Evolutionary conservation across 1,140 invertebrate species (phyloP), one percentile per base, ranked within the genome.

Genomic region (Phymorhynchus buccinoides): DNA sequence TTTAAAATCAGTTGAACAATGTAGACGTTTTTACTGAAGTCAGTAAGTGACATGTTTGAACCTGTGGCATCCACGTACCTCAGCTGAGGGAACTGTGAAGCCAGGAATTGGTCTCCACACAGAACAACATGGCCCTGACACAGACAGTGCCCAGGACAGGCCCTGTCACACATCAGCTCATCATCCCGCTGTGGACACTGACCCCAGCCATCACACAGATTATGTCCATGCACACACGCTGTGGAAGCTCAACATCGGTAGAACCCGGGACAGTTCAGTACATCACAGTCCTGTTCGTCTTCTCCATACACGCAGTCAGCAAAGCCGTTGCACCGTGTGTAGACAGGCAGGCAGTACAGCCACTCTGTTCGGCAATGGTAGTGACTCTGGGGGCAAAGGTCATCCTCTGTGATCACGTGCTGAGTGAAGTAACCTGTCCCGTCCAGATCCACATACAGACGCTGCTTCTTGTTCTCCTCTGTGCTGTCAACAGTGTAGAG

Each of bases 111-210:
- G 30, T 35, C 44, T 16, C 27, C 4, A 27, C 85, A 86, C 12
- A 39, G 48, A 35, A 84, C 44, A 1, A 75, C 39, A 18, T 39
- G 39, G 41, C 73, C 82, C 32, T 35, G 52, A 73, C 82, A 87
- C 7, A 62, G 30, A 30, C 84, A 87, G n/a, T 16, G 66, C 91
- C 42, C 88, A 93, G 80, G 80, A 66, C 80, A 81, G 16, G 18
- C 30, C 48, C 66, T 18, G 35, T 84, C 32, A 79, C 83, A 88
- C 32, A 85, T 80, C 73, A 48, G 37, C 48, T 86, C 85, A 30
- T 88, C 81, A 41, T 86, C 85, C 42, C 62, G 44, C 35, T 85
- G 78, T 62, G 83, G 85, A 84, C 82, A 86, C 44, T 87, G 62
- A 35, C n/a, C 32, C 30, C 27, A 35, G 22, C 68, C 77, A 84